Evolutionary conservation across 2,888 invertebrate genomes (phyloP), one percentile per base, ranked within the genome.

Genomic region (Acronicta psi): DNA sequence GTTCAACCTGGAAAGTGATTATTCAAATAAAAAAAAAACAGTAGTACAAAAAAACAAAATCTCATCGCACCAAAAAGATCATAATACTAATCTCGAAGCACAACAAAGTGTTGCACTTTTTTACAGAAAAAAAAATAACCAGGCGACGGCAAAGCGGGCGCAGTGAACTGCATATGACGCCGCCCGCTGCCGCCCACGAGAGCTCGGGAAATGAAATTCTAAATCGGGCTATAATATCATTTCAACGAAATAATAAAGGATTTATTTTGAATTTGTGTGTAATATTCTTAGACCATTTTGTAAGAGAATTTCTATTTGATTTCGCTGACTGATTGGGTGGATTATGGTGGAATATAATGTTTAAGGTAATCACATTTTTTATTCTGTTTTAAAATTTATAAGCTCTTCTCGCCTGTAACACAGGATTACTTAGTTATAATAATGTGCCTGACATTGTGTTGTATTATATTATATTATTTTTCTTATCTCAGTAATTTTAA

Each of bases 151-250:
- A 37, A 56, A 60, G 52, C 59, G 65, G 68, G 59, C 57, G 81
- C 83, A 81, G 70, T 84, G 83, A 83, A 81, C 79, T 82, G 81
- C 85, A 85, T 77, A 79, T 81, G 85, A 78, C 79, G 81, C 79
- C 80, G 61, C 2, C 25, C 10, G 25, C 25, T 25, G 25, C 29
- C 29, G 29, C 29, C 29, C 29, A 4, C 70, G 68, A 71, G 51
- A 61, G 66, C 69, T 69, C 23, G 69, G 72, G 73, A 83, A 83
- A 83, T 83, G 83, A 81, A 85, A 85, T 77, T 81, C 79, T 78
- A 81, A 81, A 85, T 81, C 69, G 75, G 47, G 23, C 58, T 71
- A 69, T 79, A 76, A 77, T 82, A 73, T 69, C 64, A 73, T 78
- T 73, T 59, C n/a, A 34, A 64, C 36, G 58, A 76, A 72, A 73